Percentiles rank a stretch among this genome's conserved stretches.
Conservation (phyloP, 2,113 vertebrate genomes). For the Syngnathoides biaculeatus region DNA sequence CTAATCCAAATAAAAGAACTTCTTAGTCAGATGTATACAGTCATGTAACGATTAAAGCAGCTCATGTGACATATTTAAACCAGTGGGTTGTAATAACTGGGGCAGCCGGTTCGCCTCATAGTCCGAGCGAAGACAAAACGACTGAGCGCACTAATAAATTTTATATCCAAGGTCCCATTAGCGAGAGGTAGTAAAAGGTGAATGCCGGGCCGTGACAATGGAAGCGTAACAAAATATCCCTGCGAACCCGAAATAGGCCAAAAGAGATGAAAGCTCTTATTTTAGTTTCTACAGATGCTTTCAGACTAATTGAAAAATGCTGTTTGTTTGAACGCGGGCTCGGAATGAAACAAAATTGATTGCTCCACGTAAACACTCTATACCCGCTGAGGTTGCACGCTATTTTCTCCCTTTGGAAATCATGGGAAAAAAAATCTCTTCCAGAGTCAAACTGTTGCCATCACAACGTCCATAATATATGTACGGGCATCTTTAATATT, state of each 20-base stretch:
- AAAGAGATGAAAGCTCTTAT: conserved; percentile 17
- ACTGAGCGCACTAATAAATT: conserved; percentile 15
- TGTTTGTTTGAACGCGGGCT: neutral
- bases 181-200: conserved; percentile 10
- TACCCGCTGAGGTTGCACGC: too few relatives aligned
- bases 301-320: neutral
- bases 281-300: neutral
- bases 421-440: too few relatives aligned
- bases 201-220: conserved; percentile 14
- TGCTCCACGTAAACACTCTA: neutral
- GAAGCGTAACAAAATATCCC: conserved; percentile 52
- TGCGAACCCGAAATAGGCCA: conserved; percentile 43
- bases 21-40: conserved; percentile 9
- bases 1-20: conserved; percentile 1
- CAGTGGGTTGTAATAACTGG: conserved; percentile 4
- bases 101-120: conserved; percentile 11
- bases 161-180: conserved; percentile 19
- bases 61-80: conserved; percentile 17
- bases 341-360: neutral
- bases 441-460: too few relatives aligned
- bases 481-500: neutral
- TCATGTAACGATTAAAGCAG: conserved; percentile 20
- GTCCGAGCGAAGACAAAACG: conserved; percentile 8
- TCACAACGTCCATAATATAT: neutral
- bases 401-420: too few relatives aligned